Evolutionary conservation across 2,888 invertebrate species (phyloP).

Genomic region (Exocentrus adspersus): DNA sequence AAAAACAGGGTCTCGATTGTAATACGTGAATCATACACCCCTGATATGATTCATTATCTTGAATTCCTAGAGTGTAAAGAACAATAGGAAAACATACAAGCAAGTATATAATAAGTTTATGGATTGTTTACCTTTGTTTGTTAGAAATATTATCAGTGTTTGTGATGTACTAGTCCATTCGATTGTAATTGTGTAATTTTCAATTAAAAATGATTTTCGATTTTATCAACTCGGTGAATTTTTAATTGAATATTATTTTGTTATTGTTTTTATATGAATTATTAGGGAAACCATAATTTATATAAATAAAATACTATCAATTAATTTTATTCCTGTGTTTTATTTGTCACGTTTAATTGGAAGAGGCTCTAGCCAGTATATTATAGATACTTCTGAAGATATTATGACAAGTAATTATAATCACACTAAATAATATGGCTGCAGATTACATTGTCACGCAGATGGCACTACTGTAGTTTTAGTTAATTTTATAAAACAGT

Average conservation of each 20-base stretch:
- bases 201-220: conserved; percentile 43
- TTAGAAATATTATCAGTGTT: conserved; percentile 53
- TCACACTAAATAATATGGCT: too few species aligned
- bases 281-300: conserved; percentile 42
- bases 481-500: too few species aligned
- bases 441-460: too few species aligned
- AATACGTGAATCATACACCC: conserved; percentile 4
- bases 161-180: conserved; percentile 59
- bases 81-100: conserved; percentile 12
- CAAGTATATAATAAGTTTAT: conserved; percentile 11
- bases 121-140: conserved; percentile 24
- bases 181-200: conserved; percentile 42
- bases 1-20: conserved; percentile 22
- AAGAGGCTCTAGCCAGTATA: too few species aligned
- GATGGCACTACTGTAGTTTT: too few species aligned
- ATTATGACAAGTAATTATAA: too few species aligned
- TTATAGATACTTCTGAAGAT: too few species aligned
- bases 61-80: conserved; percentile 27
- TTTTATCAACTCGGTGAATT: conserved; percentile 36
- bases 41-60: conserved; percentile 7
- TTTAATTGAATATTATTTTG: conserved; percentile 48
- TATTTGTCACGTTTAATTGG: neutral
- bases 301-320: conserved; percentile 40
- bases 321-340: conserved; percentile 30
- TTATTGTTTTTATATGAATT: conserved; percentile 49